These are phyloP conservation scores for Pomacea canaliculata DNA, from an alignment of 2,888 invertebrate genomes.

Conservation along the genomic window DNA sequence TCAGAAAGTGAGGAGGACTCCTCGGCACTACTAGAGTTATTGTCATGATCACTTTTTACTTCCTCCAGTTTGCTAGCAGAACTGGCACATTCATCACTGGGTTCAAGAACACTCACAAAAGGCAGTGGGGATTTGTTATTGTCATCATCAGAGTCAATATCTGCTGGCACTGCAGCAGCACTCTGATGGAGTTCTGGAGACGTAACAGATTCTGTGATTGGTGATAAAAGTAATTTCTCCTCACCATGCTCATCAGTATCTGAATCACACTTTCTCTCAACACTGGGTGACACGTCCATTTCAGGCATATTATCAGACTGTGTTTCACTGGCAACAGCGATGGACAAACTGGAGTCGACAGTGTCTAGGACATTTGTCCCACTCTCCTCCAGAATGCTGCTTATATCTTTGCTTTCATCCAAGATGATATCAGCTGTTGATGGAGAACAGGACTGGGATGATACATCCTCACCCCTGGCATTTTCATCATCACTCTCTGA, in stretches of 20 bases:
- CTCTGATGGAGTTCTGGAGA: background rate
- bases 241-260: conserved; percentile 18
- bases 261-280: conserved; percentile 4
- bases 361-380: conserved; percentile 11
- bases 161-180: background rate
- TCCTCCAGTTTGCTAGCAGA: background rate
- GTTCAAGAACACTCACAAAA: no score
- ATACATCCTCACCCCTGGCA: no score
- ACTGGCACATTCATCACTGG: background rate
- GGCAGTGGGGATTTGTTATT: no score
- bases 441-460: no score
- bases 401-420: conserved; percentile 7
- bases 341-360: no score
- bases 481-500: conserved; percentile 29
- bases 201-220: background rate
- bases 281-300: no score
- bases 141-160: no score
- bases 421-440: no score
- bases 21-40: background rate
- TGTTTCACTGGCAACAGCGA: no score
- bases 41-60: conserved; percentile 6
- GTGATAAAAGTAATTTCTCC: conserved; percentile 9
- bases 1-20: conserved; percentile 7
- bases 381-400: background rate
- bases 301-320: no score